A percentile compares a stretch with the other conserved stretches of the same genome.
phyloP scores from a whole-genome alignment of 35 echinoderm and acorn worm genomes.

The Patiria miniata region DNA sequence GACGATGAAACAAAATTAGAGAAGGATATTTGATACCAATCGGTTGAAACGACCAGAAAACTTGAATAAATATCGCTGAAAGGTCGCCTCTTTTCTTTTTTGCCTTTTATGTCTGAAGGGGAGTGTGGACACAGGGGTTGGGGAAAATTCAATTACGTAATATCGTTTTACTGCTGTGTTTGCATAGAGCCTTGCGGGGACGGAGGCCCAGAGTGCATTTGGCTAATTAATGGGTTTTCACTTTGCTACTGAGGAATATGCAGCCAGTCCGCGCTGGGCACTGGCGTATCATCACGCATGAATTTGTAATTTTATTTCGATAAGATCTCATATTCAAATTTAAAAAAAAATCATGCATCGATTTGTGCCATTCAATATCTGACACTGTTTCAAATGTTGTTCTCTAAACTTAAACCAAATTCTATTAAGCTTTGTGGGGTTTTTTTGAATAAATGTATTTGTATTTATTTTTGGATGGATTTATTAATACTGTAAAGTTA shows the following conservation, averaged over 20 bases:
- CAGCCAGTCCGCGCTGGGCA: neutral
- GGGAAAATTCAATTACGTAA: slow-evolving; percentile 19
- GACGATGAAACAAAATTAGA: neutral
- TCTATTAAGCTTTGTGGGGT: too few relatives aligned
- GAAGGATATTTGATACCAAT: neutral
- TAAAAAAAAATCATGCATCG: too few relatives aligned
- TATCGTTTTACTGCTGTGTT: slow-evolving; percentile 4
- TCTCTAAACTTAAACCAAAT: too few relatives aligned
- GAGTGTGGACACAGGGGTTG: neutral
- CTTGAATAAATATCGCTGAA: slow-evolving; percentile 25
- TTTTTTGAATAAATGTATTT: too few relatives aligned
- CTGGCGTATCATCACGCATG: too few relatives aligned
- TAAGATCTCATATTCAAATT: too few relatives aligned
- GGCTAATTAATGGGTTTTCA: neutral
- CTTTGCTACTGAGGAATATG: neutral
- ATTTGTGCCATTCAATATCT: too few relatives aligned
- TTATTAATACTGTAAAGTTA: too few relatives aligned
- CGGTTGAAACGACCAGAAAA: neutral
- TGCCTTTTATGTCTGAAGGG: neutral
- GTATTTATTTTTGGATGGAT: too few relatives aligned
- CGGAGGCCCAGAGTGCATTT: slow-evolving; percentile 1
- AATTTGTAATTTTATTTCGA: too few relatives aligned
- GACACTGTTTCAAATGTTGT: too few relatives aligned
- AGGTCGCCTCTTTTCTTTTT: slow-evolving; percentile 4
- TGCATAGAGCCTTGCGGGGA: neutral